Percentiles rank a stretch among this genome's conserved stretches.
Conservation (phyloP, 2,113 vertebrate species). For the Montifringilla adamsi region DNA sequence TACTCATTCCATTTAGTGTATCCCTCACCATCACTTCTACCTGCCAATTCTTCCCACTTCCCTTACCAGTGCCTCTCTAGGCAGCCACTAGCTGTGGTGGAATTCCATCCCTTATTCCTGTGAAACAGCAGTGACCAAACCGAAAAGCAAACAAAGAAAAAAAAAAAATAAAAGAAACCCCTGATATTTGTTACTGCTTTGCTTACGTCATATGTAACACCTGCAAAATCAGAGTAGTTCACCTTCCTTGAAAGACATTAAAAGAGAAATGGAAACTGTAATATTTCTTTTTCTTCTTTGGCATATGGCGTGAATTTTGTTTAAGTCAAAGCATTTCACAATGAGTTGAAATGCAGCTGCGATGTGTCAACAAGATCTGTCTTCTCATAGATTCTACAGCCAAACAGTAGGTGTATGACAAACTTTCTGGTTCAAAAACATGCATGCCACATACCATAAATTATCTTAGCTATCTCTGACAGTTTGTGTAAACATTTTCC, state of each 20-base stretch:
- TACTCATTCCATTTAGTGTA: neutral
- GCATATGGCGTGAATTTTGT: conserved; percentile 40
- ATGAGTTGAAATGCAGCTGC: conserved; percentile 41
- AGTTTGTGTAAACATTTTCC: conserved; percentile 51
- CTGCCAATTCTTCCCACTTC: neutral
- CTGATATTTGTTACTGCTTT: neutral
- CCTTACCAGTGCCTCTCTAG: neutral
- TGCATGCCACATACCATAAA: neutral
- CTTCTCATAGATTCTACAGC: conserved; percentile 45
- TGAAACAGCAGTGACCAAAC: neutral
- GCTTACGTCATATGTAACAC: neutral
- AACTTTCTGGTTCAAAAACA: conserved; percentile 37
- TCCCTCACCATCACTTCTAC: neutral
- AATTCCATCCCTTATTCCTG: neutral
- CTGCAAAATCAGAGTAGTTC: neutral
- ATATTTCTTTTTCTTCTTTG: conserved; percentile 6
- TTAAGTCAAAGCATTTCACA: conserved; percentile 64
- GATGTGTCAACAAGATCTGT: conserved; percentile 62
- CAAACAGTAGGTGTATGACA: conserved; percentile 60
- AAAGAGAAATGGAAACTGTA: neutral
- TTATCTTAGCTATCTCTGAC: conserved; percentile 2
- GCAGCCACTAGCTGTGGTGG: neutral
- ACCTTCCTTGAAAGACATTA: neutral
- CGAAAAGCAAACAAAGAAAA: neutral
- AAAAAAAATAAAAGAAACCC: no score